Percentiles rank a stretch among this genome's conserved stretches.
Conservation (phyloP, 1,140 invertebrate species). For the Drosophila insularis region DNA sequence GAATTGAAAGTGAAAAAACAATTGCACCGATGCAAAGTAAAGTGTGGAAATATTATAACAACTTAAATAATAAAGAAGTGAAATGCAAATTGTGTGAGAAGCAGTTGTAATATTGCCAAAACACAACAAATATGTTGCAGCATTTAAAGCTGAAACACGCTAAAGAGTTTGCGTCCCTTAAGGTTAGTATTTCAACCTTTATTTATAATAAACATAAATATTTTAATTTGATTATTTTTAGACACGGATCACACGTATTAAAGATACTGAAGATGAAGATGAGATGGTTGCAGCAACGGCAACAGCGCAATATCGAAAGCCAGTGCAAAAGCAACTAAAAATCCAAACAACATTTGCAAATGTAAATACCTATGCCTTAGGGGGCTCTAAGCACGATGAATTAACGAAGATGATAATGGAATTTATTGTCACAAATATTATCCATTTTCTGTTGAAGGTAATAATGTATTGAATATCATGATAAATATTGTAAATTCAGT, state of each 20-base stretch:
- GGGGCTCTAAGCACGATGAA: constrained; percentile 1
- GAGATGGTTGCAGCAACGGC: background rate
- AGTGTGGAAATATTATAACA: background rate
- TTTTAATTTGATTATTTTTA: no score
- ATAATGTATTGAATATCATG: no score
- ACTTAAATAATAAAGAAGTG: background rate
- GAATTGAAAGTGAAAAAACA: background rate
- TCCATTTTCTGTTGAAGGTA: constrained; percentile 13
- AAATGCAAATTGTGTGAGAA: background rate
- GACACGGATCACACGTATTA: no score
- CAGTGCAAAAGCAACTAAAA: constrained; percentile 6
- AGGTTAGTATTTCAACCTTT: background rate
- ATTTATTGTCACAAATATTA: no score
- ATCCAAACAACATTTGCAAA: constrained; percentile 13
- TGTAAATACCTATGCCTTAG: background rate
- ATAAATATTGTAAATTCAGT: no score
- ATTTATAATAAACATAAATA: no score
- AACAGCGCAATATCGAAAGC: constrained; percentile 1
- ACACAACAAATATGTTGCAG: background rate
- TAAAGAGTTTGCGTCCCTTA: background rate
- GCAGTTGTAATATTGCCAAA: background rate
- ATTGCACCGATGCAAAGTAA: background rate
- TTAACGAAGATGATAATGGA: background rate
- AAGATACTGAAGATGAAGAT: no score
- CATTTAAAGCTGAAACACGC: background rate